Conservation (phyloP, 2,113 vertebrate genomes). For the Rattus rattus region DNA sequence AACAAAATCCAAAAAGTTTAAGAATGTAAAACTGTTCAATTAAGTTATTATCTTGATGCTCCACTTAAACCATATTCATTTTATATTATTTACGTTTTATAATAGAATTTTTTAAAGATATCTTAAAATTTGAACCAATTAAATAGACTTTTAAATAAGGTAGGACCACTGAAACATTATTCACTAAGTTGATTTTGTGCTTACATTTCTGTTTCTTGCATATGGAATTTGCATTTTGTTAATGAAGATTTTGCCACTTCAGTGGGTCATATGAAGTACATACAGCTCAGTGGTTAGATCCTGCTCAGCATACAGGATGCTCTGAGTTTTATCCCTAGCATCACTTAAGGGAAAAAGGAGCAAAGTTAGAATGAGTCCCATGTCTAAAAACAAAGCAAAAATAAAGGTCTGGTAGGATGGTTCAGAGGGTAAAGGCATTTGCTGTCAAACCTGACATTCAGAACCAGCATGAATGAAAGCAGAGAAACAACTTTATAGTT, state of each 20-base stretch:
- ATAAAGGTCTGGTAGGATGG: background rate
- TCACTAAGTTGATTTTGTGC: background rate
- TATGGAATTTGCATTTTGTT: background rate
- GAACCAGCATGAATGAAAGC: background rate
- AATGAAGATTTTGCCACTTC: background rate
- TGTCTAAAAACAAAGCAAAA: background rate
- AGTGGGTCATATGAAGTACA: background rate
- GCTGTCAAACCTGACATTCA: background rate
- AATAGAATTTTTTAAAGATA: background rate
- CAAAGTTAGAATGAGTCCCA: background rate
- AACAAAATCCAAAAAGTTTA: too few species aligned
- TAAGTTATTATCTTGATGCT: slow-evolving; percentile 10
- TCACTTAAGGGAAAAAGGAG: background rate
- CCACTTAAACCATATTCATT: background rate
- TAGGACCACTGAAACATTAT: background rate
- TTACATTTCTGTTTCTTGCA: background rate
- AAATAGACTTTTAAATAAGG: background rate
- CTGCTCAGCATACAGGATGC: background rate
- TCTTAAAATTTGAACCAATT: background rate
- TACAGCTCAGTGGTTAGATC: too few species aligned
- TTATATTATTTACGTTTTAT: background rate
- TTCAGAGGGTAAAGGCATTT: background rate
- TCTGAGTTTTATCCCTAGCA: background rate
- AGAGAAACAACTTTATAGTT: background rate
- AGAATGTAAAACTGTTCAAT: background rate